Evolutionary conservation across 2,797 vertebrate species (phyloP).

Genomic region (Chrysocyon brachyurus): DNA sequence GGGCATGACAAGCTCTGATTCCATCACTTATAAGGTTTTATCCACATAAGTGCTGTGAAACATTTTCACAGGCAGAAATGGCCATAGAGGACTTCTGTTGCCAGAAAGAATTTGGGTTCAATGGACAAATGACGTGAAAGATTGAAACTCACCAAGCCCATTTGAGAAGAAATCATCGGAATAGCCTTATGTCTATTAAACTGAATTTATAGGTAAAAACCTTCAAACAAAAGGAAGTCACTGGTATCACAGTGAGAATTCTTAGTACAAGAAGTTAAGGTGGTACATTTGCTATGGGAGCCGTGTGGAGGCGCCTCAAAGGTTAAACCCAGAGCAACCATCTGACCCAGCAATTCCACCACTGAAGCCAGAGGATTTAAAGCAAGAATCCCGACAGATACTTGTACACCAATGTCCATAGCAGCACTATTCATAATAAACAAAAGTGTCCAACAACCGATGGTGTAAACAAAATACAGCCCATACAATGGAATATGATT

Average conservation of each 20-base stretch:
- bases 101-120: accelerated
- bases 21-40: neutral
- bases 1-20: accelerated
- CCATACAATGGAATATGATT: accelerated
- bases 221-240: neutral
- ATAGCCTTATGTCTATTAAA: neutral
- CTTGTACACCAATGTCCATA: accelerated
- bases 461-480: no score
- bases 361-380: no score
- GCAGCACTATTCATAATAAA: neutral
- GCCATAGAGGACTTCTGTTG: accelerated
- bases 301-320: accelerated
- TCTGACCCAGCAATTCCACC: no score
- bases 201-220: neutral
- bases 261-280: neutral
- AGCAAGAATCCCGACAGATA: neutral
- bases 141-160: neutral
- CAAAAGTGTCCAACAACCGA: neutral
- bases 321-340: neutral
- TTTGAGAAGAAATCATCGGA: neutral
- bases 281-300: accelerated
- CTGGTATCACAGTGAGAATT: neutral
- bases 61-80: no score
- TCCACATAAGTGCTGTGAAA: no score
- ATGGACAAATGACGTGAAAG: no score